Percentiles rank a stretch among this genome's conserved stretches.
phyloP scores from a whole-genome alignment of 2,888 invertebrate genomes.

The Netelia melanura region DNA sequence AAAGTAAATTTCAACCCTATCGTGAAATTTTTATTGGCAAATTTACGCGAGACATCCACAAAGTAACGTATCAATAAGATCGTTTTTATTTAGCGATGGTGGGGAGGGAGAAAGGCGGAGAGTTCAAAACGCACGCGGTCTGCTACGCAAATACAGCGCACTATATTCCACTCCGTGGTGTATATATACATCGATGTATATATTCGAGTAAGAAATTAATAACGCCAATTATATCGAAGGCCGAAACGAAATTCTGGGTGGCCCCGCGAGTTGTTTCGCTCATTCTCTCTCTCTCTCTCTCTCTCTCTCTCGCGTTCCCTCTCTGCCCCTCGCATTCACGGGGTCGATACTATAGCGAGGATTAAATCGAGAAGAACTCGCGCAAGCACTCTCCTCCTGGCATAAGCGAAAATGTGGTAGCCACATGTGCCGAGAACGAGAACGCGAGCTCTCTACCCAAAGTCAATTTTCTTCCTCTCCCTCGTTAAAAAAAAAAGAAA shows the following conservation, averaged over 20 bases:
- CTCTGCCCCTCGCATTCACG: not conserved
- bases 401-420: slow-evolving; percentile 71
- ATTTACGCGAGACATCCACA: not conserved
- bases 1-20: not conserved
- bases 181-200: not conserved
- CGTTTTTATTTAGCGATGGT: not conserved
- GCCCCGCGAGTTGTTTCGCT: slow-evolving; percentile 56
- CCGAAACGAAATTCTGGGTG: slow-evolving; percentile 62
- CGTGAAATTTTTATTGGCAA: no score
- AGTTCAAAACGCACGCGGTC: not conserved
- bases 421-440: slow-evolving; percentile 73
- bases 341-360: slow-evolving; percentile 67
- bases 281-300: slow-evolving; percentile 24
- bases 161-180: slow-evolving; percentile 10
- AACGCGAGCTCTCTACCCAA: slow-evolving; percentile 51
- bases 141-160: not conserved
- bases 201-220: slow-evolving; percentile 63
- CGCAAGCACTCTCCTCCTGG: slow-evolving; percentile 42
- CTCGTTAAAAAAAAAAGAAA: not conserved
- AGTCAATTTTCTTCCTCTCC: slow-evolving; percentile 61
- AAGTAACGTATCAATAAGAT: not conserved
- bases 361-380: slow-evolving; percentile 69
- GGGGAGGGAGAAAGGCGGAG: not conserved
- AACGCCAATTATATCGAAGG: slow-evolving; percentile 66
- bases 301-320: slow-evolving; percentile 17